Conservation (phyloP, 2,888 invertebrate genomes). For the Subacronicta megacephala region DNA sequence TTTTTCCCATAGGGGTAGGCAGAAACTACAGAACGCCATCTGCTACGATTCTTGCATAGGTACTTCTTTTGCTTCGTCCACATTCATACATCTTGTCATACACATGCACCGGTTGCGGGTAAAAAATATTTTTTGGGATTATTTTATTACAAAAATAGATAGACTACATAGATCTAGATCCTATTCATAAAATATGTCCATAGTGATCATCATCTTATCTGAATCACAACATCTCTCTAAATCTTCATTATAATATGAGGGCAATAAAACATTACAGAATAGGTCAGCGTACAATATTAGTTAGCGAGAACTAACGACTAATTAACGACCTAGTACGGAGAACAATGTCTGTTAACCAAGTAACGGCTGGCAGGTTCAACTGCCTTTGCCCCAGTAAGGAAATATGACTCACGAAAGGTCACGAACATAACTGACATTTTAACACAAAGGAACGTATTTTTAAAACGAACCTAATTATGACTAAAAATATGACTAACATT, state of each 20-base stretch:
- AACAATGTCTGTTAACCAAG: conserved; percentile 44
- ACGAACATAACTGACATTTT: conserved; percentile 67
- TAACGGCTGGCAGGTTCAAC: conserved; percentile 70
- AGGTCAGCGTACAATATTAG: conserved; percentile 58
- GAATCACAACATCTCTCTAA: conserved; percentile 1
- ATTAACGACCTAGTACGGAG: conserved; percentile 60
- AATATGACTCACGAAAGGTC: conserved; percentile 80
- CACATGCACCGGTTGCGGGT: too few relatives aligned
- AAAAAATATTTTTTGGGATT: too few relatives aligned
- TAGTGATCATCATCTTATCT: neutral
- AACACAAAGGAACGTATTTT: conserved; percentile 61
- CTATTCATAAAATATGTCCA: too few relatives aligned
- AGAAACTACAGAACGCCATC: too few relatives aligned
- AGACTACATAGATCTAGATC: too few relatives aligned
- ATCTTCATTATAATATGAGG: conserved; percentile 5
- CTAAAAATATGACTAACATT: conserved; percentile 1
- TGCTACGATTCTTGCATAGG: too few relatives aligned
- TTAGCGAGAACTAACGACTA: conserved; percentile 67
- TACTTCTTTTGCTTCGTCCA: too few relatives aligned
- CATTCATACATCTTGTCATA: too few relatives aligned
- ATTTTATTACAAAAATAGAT: too few relatives aligned
- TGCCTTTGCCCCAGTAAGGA: conserved; percentile 78
- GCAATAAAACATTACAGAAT: conserved; percentile 34
- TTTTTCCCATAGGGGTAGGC: too few relatives aligned
- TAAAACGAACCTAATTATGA: conserved; percentile 7